These are phyloP conservation scores for Platyscapa corneri DNA, from an alignment of 1,140 invertebrate species.

Conservation along the genomic window DNA sequence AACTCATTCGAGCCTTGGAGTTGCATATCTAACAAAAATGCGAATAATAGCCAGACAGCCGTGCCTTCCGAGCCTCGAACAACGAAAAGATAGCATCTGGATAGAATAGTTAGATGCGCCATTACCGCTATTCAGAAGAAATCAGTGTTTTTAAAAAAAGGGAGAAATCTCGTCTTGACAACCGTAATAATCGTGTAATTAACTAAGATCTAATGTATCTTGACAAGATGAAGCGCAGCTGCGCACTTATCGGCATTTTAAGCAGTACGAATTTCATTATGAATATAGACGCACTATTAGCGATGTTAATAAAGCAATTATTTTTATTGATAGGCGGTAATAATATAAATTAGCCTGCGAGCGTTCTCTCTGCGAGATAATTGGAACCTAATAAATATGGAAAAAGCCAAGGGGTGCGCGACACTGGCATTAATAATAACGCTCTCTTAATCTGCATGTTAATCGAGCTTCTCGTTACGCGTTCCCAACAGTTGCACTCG, in stretches of 20 bases:
- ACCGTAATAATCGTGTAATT: neutral
- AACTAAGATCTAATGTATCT: neutral
- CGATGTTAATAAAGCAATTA: constrained; percentile 66
- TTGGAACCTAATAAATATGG: constrained; percentile 64
- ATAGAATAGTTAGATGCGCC: neutral
- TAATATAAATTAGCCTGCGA: constrained; percentile 60
- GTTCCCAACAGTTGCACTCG: neutral
- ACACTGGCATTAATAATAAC: constrained; percentile 56
- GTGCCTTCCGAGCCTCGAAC: neutral
- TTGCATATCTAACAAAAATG: neutral
- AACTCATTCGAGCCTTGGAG: neutral
- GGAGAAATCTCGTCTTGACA: neutral
- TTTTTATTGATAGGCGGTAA: constrained; percentile 63
- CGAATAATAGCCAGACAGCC: neutral
- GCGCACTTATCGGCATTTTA: constrained; percentile 19
- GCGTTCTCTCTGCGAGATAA: constrained; percentile 54
- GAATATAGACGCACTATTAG: constrained; percentile 49
- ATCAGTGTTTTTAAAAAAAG: neutral
- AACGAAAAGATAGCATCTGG: neutral
- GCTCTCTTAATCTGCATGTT: constrained; percentile 58
- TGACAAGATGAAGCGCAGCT: constrained; percentile 35
- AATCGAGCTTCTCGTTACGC: constrained; percentile 42
- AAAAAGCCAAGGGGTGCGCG: constrained; percentile 41
- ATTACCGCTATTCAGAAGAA: neutral
- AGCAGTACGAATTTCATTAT: constrained; percentile 50